Conservation (phyloP, 2,888 invertebrate genomes). For the Netelia fuscicornis region DNA sequence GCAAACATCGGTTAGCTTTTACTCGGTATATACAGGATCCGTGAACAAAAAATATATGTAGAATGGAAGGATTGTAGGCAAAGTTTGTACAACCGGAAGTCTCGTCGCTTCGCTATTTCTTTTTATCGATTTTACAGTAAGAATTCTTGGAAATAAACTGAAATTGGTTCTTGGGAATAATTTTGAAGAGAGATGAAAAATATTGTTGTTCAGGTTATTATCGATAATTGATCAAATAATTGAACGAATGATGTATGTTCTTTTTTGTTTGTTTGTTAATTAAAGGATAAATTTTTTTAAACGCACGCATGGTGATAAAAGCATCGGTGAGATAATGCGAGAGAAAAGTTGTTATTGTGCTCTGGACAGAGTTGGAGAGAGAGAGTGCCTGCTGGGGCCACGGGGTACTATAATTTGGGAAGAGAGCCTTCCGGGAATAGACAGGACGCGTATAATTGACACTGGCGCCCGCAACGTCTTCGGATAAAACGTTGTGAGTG, state of each 20-base stretch:
- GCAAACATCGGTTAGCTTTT: conserved; percentile 37
- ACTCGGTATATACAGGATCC: neutral
- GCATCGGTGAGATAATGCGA: neutral
- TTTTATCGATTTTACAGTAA: neutral
- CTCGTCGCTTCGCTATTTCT: neutral
- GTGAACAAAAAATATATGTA: neutral
- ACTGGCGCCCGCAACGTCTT: conserved; percentile 76
- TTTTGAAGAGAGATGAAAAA: neutral
- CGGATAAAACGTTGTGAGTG: neutral
- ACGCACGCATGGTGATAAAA: neutral
- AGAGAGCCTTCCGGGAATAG: conserved; percentile 79
- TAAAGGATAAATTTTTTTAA: neutral
- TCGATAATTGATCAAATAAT: neutral
- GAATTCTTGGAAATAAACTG: neutral
- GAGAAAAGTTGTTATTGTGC: conserved; percentile 19
- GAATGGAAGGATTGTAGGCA: neutral
- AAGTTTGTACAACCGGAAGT: conserved; percentile 19
- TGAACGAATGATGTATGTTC: neutral
- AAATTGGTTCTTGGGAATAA: neutral
- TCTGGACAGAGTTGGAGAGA: conserved; percentile 22
- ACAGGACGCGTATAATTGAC: conserved; percentile 78
- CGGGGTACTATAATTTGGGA: conserved; percentile 75
- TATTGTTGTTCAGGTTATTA: neutral
- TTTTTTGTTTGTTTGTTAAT: neutral
- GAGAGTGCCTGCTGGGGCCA: conserved; percentile 52